Conservation (phyloP, 2,888 invertebrate genomes). For the Drosophila mulleri region DNA sequence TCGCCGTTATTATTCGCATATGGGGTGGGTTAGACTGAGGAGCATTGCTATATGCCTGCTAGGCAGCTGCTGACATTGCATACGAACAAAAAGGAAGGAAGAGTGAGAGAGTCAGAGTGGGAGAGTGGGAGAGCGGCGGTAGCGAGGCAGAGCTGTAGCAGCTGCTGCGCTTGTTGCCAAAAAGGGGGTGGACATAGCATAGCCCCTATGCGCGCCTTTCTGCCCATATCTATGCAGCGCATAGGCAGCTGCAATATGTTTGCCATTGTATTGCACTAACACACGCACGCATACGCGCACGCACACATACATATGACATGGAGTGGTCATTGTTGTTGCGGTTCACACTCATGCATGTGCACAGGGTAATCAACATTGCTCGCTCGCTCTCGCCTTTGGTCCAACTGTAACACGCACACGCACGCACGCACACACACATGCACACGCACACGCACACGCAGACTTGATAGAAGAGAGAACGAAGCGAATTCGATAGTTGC, state of each 20-base stretch:
- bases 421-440: not conserved
- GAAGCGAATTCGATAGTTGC: constrained; percentile 19
- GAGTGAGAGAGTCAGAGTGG: constrained; percentile 10
- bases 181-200: constrained; percentile 20
- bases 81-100: constrained; percentile 32
- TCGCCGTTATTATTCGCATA: constrained; percentile 19
- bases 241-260: constrained; percentile 53
- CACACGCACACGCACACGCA: not conserved
- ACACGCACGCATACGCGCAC: constrained; percentile 9
- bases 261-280: constrained; percentile 39
- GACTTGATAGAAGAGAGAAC: not conserved
- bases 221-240: constrained; percentile 7
- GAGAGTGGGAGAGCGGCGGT: constrained; percentile 6
- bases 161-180: constrained; percentile 34
- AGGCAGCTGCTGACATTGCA: constrained; percentile 53
- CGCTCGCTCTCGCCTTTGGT: not conserved
- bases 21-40: constrained; percentile 33
- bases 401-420: not conserved
- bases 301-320: not conserved
- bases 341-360: constrained; percentile 17
- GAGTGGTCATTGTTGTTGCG: constrained; percentile 16
- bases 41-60: not conserved
- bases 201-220: constrained; percentile 18
- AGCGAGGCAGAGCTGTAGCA: constrained; percentile 18
- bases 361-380: constrained; percentile 18